Evolutionary conservation across 2,113 vertebrate genomes (phyloP), one percentile per base, ranked within the genome.

Genomic region (Fulmarus glacialis): DNA sequence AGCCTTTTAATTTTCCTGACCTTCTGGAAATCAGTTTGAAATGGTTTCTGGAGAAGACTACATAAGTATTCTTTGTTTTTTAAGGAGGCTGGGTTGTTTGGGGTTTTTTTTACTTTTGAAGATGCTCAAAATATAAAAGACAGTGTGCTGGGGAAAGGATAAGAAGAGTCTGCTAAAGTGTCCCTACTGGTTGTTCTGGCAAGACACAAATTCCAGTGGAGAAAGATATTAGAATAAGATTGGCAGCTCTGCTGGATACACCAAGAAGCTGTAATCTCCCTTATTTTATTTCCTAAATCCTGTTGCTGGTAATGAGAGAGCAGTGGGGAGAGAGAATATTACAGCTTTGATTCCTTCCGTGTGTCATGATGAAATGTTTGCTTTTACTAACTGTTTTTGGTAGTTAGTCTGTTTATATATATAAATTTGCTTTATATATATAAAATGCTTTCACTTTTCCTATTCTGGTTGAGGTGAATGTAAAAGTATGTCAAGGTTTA

Each of bases 391-490:
- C 95, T 98, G 94, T 80, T 97, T 97, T 96, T 90, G 86, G 85
- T 98, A 98, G 97, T 87, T 97, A 97, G 94, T 96, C 96, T 94
- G 95, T 98, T 98, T 98, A 98, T 98, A 97, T 97, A 97, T 97
- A 97, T 94, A 97, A 96, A 95, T 81, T 73, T 75, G 52, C 77
- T 98, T 97, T 98, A 98, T 98, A 98, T 98, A 98, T 98, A 98
- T 98, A 97, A 98, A 98, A 96, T 90, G 87, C 96, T 98, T 97
- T 98, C 96, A 98, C 97, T 98, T 98, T 97, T 93, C 96, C 96
- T 98, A 38, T 96, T 98, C 96, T 97, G 96, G 96, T 98, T 98
- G 97, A 97, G 96, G 97, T 98, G 98, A 98, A 98, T 98, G 98
- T 98, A 98, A 97, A 96, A 97, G 62, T 98, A 97, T 95, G 97